Conservation (phyloP, 2,797 vertebrate genomes). For the Echiichthys vipera region DNA sequence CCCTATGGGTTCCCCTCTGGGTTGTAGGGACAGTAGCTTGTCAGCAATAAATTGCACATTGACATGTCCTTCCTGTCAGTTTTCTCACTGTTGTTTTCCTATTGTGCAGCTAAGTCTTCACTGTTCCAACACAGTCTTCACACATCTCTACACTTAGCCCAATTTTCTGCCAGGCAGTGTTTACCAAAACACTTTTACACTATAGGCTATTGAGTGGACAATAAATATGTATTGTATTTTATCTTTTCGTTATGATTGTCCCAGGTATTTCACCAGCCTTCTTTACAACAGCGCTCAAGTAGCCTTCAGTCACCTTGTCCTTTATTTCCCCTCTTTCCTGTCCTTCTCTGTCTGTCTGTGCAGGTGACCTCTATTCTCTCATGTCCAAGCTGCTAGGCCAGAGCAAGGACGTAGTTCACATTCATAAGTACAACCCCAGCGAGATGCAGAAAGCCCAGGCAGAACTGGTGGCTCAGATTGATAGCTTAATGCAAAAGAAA, state of each 20-base stretch:
- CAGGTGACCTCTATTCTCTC: conserved; percentile 97
- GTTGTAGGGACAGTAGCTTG: no score
- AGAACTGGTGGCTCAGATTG: conserved; percentile 91
- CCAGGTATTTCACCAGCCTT: background rate
- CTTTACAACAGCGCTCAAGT: background rate
- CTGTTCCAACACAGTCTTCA: background rate
- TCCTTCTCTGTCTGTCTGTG: conserved; percentile 69
- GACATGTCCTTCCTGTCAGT: background rate
- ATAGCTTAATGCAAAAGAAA: conserved; percentile 93
- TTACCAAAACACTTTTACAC: background rate
- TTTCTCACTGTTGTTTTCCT: background rate
- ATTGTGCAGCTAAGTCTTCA: background rate
- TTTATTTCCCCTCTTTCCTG: conserved; percentile 48
- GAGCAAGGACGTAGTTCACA: conserved; percentile 89
- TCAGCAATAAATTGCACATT: background rate
- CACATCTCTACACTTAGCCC: background rate
- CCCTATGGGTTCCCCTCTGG: no score
- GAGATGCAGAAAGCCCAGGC: conserved; percentile 88
- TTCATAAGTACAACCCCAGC: conserved; percentile 89
- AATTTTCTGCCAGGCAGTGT: background rate
- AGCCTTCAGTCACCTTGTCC: conserved; percentile 26
- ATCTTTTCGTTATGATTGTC: background rate
- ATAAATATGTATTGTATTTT: background rate
- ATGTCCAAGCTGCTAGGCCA: conserved; percentile 95
- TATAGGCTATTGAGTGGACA: no score